phyloP scores from a whole-genome alignment of 2,113 vertebrate species.

The Pygoscelis antarcticus region DNA sequence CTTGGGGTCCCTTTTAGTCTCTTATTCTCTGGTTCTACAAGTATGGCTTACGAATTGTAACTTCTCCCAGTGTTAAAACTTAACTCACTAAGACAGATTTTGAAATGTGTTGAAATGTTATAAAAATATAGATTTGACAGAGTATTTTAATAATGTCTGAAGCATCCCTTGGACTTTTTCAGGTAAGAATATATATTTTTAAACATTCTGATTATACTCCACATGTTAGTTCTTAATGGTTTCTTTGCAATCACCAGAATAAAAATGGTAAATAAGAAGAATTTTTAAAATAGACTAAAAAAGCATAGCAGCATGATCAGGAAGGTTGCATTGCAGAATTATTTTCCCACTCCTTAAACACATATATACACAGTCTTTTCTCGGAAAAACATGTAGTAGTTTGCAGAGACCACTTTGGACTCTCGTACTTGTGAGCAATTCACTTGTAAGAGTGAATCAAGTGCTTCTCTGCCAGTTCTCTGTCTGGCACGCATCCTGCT shows the following conservation, averaged over 20 bases:
- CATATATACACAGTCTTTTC: not conserved
- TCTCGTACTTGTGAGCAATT: not conserved
- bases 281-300: not conserved
- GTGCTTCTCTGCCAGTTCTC: not conserved
- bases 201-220: not conserved
- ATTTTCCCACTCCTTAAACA: not conserved
- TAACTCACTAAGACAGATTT: not conserved
- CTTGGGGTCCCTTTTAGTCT: not conserved
- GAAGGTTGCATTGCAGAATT: not conserved
- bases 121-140: not conserved
- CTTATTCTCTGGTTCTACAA: not conserved
- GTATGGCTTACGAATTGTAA: not conserved
- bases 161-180: not conserved
- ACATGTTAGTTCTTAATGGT: not conserved
- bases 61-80: not conserved
- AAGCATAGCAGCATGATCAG: not conserved
- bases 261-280: not conserved
- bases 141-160: not conserved
- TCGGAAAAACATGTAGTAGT: not conserved
- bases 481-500: slow-evolving; percentile 17
- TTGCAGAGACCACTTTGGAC: not conserved
- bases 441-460: slow-evolving; percentile 13
- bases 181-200: not conserved
- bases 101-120: not conserved
- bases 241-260: not conserved